Conservation (phyloP, 2,113 vertebrate genomes). For the Eidolon helvum region DNA sequence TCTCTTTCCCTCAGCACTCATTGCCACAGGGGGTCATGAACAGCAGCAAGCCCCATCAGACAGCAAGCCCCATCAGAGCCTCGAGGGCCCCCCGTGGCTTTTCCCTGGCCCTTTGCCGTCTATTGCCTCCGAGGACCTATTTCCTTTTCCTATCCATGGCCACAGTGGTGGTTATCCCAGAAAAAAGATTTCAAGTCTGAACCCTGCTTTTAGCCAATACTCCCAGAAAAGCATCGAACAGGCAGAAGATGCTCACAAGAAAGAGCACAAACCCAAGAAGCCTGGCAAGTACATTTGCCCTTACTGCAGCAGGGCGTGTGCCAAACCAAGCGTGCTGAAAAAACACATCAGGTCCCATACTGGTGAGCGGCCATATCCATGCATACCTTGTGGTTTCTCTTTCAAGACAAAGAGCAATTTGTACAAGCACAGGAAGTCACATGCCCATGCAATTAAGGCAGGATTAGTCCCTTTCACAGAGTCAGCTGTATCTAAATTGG, state of each 20-base stretch:
- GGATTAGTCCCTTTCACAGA: slow-evolving; percentile 96
- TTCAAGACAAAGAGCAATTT: slow-evolving; percentile 99
- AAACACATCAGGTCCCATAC: slow-evolving; percentile 99
- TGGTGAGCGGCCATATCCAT: slow-evolving; percentile 97
- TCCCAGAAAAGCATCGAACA: slow-evolving; percentile 93
- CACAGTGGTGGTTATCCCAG: slow-evolving; percentile 90
- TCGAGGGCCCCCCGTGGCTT: slow-evolving; percentile 94
- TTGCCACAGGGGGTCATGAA: slow-evolving; percentile 93
- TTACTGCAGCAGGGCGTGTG: slow-evolving; percentile 97
- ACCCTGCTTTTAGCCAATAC: slow-evolving; percentile 92
- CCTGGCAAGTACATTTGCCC: slow-evolving; percentile 98
- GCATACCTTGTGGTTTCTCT: slow-evolving; percentile 97
- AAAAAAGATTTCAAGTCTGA: slow-evolving; percentile 94
- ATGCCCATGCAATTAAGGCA: slow-evolving; percentile 99
- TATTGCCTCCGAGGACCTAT: slow-evolving; percentile 92
- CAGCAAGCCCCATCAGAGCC: slow-evolving; percentile 92
- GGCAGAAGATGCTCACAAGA: slow-evolving; percentile 93
- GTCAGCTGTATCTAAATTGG: slow-evolving; percentile 89
- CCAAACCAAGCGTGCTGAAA: slow-evolving; percentile 99
- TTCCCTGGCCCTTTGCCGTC: slow-evolving; percentile 91
- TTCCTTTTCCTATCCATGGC: slow-evolving; percentile 90
- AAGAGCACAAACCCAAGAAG: slow-evolving; percentile 98
- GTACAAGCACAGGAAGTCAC: slow-evolving; percentile 99
- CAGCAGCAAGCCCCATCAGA: slow-evolving; percentile 92
- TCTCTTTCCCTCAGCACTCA: slow-evolving; percentile 94